These are phyloP conservation scores for Microhierax caerulescens DNA, from an alignment of 2,797 vertebrate genomes.

Conservation along the genomic window DNA sequence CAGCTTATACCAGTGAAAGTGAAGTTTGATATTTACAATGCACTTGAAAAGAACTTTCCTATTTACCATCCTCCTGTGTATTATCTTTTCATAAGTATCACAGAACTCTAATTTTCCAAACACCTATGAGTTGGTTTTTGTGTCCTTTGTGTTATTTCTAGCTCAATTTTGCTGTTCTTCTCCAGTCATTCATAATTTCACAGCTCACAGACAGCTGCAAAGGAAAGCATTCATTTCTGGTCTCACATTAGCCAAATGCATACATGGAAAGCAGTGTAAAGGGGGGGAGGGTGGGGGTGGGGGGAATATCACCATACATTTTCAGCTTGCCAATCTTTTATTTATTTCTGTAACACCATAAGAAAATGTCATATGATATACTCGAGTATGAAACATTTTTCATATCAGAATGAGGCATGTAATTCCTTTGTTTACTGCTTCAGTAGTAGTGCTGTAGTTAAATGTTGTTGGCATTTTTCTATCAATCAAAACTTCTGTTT, in stretches of 20 bases:
- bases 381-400: background rate
- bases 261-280: background rate
- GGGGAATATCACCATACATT: accelerated
- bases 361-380: background rate
- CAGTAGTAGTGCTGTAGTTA: background rate
- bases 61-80: background rate
- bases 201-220: background rate
- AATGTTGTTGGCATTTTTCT: background rate
- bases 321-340: background rate
- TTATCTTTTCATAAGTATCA: background rate
- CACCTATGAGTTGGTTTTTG: background rate
- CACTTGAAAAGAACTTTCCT: background rate
- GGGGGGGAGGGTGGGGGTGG: accelerated
- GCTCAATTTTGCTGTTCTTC: background rate
- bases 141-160: background rate
- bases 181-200: background rate
- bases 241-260: background rate
- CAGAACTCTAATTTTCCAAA: background rate
- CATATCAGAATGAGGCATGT: background rate
- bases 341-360: background rate
- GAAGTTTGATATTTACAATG: background rate
- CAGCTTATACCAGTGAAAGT: background rate
- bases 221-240: background rate
- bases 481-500: background rate
- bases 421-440: background rate